Evolutionary conservation across 2,113 vertebrate genomes (phyloP), one percentile per base, ranked within the genome.

Genomic region (Echinops telfairi): DNA sequence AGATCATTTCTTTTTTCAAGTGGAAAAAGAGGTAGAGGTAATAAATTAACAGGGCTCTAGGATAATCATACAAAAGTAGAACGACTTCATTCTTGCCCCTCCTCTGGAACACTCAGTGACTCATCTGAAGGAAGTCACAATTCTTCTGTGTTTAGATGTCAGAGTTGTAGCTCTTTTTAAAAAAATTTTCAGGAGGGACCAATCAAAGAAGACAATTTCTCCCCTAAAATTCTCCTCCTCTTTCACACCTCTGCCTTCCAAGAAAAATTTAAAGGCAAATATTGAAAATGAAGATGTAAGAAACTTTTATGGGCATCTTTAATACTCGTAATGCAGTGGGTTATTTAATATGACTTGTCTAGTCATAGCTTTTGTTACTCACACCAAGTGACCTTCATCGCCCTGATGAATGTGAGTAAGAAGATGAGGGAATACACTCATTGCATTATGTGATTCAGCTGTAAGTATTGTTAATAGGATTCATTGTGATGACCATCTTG

Each of bases 1-100:
- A 98, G 94, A 97, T 95, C 40, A 92, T 97, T 97, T 97, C 98
- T 94, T 92, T 96, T 93, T 95, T 95, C 71, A 93, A 96, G 93
- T 98, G 90, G 96, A 91, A 95, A 96, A 94, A 95, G 96, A 96
- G 78, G 95, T 94, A 91, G 95, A 98, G 97, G 79, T 96, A 91
- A 96, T 97, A 96, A 97, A 97, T 97, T 98, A 96, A 97, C 97
- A 92, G 31, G 19, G n/a, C 83, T 95, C 83, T 82, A 94, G 78
- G 83, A 92, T 96, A 97, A 96, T 31, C 93, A 97, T 89, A 96
- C 97, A 95, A 97, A 97, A 97, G 95, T 97, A 97, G 93, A 92
- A 73, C 62, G 95, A 95, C 80, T 80, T 82, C 66, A 94, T 97
- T 98, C 22, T 73, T 70, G 87, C 1, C 78, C 36, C 68, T 94